Conservation (phyloP, 1,140 invertebrate genomes). For the Papilio polytes region DNA sequence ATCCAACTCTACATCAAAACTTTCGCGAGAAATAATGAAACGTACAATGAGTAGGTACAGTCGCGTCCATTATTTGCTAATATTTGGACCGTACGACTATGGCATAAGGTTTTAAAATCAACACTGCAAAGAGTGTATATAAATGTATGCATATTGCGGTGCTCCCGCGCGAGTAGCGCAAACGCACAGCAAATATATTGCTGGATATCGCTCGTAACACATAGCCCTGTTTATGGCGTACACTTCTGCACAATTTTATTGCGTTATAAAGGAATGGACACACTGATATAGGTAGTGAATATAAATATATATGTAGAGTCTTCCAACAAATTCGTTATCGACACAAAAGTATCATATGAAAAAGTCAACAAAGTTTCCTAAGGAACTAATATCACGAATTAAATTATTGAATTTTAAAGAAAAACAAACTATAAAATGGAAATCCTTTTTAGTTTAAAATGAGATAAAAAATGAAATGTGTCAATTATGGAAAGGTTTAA, state of each 20-base stretch:
- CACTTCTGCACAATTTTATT: conserved; percentile 59
- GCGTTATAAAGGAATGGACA: conserved; percentile 40
- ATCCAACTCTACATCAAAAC: conserved; percentile 2
- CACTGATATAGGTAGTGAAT: conserved; percentile 17
- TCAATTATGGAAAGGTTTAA: neutral
- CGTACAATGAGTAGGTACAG: conserved; percentile 8
- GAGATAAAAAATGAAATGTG: no score
- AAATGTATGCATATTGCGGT: conserved; percentile 41
- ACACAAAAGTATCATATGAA: no score
- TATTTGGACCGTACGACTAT: neutral
- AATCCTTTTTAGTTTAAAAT: no score
- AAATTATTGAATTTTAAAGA: no score
- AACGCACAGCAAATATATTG: conserved; percentile 53
- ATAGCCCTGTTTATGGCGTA: conserved; percentile 57
- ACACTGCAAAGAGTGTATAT: neutral
- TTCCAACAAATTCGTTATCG: neutral
- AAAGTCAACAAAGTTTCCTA: no score
- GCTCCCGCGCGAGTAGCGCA: conserved; percentile 46
- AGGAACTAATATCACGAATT: no score
- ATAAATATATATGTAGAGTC: neutral
- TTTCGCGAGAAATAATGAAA: conserved; percentile 10
- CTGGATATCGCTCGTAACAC: conserved; percentile 54
- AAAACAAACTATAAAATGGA: no score
- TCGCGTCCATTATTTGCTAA: neutral
- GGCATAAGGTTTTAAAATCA: neutral